These are phyloP conservation scores for Lycia hirtaria DNA, from an alignment of 2,888 invertebrate species.

Conservation along the genomic window DNA sequence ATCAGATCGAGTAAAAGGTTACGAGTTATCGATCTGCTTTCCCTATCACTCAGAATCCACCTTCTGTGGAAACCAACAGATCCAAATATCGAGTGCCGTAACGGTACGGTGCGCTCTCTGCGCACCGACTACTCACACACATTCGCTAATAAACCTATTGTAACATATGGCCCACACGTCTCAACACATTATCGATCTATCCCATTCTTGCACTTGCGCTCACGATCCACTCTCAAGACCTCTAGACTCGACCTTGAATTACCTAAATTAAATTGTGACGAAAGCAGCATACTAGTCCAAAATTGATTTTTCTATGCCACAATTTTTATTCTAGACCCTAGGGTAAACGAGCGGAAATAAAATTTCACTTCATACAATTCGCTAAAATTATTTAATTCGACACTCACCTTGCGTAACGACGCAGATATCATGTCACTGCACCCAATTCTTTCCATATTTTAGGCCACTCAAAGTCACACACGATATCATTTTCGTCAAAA, in stretches of 20 bases:
- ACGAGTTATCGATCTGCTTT: slow-evolving; percentile 41
- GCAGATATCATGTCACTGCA: slow-evolving; percentile 79
- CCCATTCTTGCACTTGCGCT: slow-evolving; percentile 56
- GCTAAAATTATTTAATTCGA: slow-evolving; percentile 36
- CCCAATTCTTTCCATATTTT: slow-evolving; percentile 84
- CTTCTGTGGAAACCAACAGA: slow-evolving; percentile 47
- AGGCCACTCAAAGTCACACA: slow-evolving; percentile 81
- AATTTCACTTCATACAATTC: slow-evolving; percentile 21
- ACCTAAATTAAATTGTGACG: slow-evolving; percentile 64
- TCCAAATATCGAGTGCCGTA: slow-evolving; percentile 59
- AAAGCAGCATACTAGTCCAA: slow-evolving; percentile 63
- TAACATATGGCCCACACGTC: slow-evolving; percentile 76
- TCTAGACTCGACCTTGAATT: slow-evolving; percentile 66
- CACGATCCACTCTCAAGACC: slow-evolving; percentile 48
- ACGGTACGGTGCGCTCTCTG: slow-evolving; percentile 68
- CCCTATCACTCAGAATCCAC: slow-evolving; percentile 50
- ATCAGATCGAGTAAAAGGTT: slow-evolving; percentile 8
- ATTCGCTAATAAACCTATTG: slow-evolving; percentile 47
- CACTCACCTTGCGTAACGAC: slow-evolving; percentile 70
- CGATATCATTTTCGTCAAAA: slow-evolving; percentile 82
- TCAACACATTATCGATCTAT: slow-evolving; percentile 62
- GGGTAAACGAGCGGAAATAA: slow-evolving; percentile 36
- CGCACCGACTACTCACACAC: slow-evolving; percentile 47
- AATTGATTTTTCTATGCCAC: slow-evolving; percentile 66
- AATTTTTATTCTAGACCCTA: slow-evolving; percentile 48